Base-by-base conservation (phyloP, 2,888 invertebrate genomes). In the Ormyrus labotus region DNA sequence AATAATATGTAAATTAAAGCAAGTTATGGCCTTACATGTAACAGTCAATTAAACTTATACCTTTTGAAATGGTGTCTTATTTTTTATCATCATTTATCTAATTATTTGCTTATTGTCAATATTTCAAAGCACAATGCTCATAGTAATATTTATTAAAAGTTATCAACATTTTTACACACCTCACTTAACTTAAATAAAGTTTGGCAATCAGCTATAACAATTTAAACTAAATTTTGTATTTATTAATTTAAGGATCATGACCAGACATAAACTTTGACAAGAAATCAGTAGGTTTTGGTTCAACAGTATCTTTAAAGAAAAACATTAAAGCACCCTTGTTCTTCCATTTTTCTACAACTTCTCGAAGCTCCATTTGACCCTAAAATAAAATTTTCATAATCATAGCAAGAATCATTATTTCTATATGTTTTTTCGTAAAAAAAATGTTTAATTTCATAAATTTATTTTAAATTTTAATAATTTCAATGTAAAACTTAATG, bases 331-430 rank as follows among this genome's bases (percentile, higher is more conserved):
- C 96, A 10, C 95, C 94, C 84, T 95, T 95, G 87, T 97, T 97
- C 90, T 98, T 98, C 97, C 98, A 98, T 77, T 94, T 93, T 83
- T 96, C 93, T 0, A 95, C 95, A 0, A 95, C 92, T 92, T 99
- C 98, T 88, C 96, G 95, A 45, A 99, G 92, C 87, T 98, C 98
- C 97, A 98, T 97, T 94, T 98, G 98, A 69, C 98, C 98, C 97
- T 97, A 89, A 82, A 92, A 91, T 81, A 85, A 73, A 78, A 53
- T 61, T 61, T 48, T 2, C 53, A 34, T 67, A 45, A 51, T 34
- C 34, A 34, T 13, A 51, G 51, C 2, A 53, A 68, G 19, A 65
- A 34, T 34, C 34, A 34, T 34, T 34, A 34, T 34, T 34, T 34
- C 34, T 34, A 34, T 34, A 34, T 34, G 34, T 4, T 34, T 34